These are phyloP conservation scores for Setophaga kirtlandii DNA, from an alignment of 2,113 vertebrate species.

Conservation along the genomic window DNA sequence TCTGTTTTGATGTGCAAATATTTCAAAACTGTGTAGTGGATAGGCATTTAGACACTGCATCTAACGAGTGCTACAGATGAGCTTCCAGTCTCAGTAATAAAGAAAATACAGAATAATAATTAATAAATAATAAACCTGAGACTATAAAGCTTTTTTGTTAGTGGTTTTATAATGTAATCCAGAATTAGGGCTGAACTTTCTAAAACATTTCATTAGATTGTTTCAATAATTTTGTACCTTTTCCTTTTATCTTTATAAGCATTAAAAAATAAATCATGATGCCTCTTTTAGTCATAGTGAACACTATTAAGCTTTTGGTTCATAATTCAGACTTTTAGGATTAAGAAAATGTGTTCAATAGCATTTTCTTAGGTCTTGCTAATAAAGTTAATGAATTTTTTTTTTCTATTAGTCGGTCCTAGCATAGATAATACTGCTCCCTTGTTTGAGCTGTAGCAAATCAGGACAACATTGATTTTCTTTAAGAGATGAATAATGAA, in stretches of 20 bases:
- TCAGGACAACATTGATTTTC: constrained; percentile 65
- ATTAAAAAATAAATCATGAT: not conserved
- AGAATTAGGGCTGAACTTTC: not conserved
- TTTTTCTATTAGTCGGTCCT: constrained; percentile 29
- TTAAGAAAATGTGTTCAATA: not conserved
- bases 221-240: not conserved
- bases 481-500: constrained; percentile 67
- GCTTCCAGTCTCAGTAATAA: not conserved
- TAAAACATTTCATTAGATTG: not conserved
- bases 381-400: constrained; percentile 47
- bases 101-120: not conserved
- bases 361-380: constrained; percentile 7
- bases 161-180: not conserved
- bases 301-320: not conserved
- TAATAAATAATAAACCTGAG: not conserved
- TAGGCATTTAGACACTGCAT: not conserved
- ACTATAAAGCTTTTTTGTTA: not conserved
- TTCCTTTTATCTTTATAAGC: not conserved
- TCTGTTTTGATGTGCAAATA: constrained; percentile 79
- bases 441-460: constrained; percentile 53
- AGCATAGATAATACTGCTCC: not conserved
- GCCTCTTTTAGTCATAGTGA: not conserved
- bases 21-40: constrained; percentile 44
- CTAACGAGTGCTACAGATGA: not conserved
- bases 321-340: not conserved